A percentile compares a stretch with the other conserved stretches of the same genome.
Conservation (phyloP, 2,888 invertebrate species). For the Merodon equestris region DNA sequence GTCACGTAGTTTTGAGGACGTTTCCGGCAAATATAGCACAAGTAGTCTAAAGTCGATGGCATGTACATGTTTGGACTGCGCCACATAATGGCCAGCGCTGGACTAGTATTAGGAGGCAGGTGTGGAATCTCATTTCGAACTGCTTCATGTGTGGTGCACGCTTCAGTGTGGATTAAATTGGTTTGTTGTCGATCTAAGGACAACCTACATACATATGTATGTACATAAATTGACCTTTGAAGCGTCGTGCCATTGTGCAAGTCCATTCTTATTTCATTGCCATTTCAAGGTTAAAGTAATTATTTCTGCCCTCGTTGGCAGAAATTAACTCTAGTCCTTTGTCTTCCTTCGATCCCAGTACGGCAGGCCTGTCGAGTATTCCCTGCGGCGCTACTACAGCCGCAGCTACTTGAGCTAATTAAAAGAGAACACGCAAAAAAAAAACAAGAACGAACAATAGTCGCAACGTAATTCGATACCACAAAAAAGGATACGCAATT, state of each 20-base stretch:
- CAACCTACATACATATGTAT: too few species aligned
- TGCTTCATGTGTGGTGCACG: too few species aligned
- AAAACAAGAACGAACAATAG: conserved; percentile 24
- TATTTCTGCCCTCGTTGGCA: conserved; percentile 62
- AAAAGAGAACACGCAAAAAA: conserved; percentile 45
- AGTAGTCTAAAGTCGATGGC: conserved; percentile 9
- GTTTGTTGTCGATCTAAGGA: too few species aligned
- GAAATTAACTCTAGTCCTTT: conserved; percentile 64
- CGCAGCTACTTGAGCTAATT: conserved; percentile 63
- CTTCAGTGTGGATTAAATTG: too few species aligned
- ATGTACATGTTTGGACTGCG: too few species aligned
- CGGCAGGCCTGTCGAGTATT: conserved; percentile 29
- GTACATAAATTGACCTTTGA: too few species aligned
- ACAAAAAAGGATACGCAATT: conserved; percentile 54
- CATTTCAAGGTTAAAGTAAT: conserved; percentile 62
- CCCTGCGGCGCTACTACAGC: conserved; percentile 15
- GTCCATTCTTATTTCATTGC: not conserved
- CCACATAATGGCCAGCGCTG: too few species aligned
- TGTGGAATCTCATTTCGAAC: too few species aligned
- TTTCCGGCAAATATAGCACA: conserved; percentile 8
- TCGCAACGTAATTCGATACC: conserved; percentile 58
- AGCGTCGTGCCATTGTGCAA: too few species aligned
- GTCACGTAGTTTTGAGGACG: conserved; percentile 32
- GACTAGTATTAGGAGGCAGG: too few species aligned
- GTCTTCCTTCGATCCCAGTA: conserved; percentile 47